Evolutionary conservation across 2,888 invertebrate genomes (phyloP).

Genomic region (Dromius quadrimaculatus): DNA sequence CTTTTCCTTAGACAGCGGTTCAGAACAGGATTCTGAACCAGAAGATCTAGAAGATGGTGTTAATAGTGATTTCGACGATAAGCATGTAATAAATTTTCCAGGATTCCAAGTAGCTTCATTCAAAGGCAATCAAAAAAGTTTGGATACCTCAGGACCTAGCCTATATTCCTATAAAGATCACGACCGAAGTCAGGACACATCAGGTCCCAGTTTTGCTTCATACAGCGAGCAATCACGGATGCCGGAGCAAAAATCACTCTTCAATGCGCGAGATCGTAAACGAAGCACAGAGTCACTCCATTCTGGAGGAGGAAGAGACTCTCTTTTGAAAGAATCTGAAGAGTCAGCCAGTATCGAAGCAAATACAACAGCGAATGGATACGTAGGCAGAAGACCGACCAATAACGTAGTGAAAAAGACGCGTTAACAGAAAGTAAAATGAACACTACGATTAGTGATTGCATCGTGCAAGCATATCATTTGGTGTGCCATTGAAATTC

Average conservation of each 20-base stretch:
- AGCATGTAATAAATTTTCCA: conserved; percentile 61
- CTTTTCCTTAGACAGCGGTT: conserved; percentile 59
- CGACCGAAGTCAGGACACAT: conserved; percentile 39
- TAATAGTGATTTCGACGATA: conserved; percentile 53
- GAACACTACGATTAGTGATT: conserved; percentile 7
- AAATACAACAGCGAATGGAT: conserved; percentile 65
- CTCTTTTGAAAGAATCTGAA: conserved; percentile 51
- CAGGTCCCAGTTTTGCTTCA: conserved; percentile 44
- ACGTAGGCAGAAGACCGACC: conserved; percentile 62
- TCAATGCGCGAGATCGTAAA: conserved; percentile 1
- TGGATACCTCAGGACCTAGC: conserved; percentile 57
- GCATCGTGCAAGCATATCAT: conserved; percentile 44
- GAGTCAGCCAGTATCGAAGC: conserved; percentile 60
- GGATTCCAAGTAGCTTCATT: conserved; percentile 59
- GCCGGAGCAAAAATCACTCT: conserved; percentile 16
- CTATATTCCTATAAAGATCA: conserved; percentile 53
- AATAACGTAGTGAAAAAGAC: conserved; percentile 60
- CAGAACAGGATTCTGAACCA: conserved; percentile 59
- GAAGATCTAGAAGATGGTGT: conserved; percentile 58
- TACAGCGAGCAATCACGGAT: conserved; percentile 37
- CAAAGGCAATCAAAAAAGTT: conserved; percentile 45
- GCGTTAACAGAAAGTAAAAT: conserved; percentile 37
- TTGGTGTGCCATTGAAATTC: conserved; percentile 44
- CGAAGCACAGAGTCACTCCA: conserved; percentile 29
- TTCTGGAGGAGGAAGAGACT: conserved; percentile 36